Percentiles rank a stretch among this genome's conserved stretches.
Conservation (phyloP, 2,113 vertebrate genomes). For the Elaphurus davidianus region DNA sequence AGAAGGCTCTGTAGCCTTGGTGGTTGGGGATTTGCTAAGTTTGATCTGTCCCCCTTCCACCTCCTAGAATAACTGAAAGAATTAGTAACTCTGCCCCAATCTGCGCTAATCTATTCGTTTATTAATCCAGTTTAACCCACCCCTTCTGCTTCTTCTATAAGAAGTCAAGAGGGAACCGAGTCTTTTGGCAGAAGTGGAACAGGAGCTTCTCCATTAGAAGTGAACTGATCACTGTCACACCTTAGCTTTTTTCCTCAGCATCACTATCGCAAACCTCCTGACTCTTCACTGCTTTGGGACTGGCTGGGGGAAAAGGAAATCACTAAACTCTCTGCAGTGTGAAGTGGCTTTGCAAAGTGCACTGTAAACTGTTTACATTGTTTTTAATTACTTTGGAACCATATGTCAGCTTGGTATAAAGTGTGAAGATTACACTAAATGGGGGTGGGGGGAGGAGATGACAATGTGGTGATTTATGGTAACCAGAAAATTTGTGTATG, state of each 20-base stretch:
- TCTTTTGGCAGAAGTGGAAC: background rate
- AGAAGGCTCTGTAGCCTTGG: background rate
- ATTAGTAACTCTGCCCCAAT: background rate
- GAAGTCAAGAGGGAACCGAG: background rate
- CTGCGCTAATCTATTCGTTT: background rate
- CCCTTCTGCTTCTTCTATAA: background rate
- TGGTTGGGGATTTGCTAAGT: background rate
- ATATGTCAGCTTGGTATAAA: conserved; percentile 74
- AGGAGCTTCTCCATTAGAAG: background rate
- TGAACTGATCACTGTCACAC: background rate
- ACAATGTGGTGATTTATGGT: conserved; percentile 76
- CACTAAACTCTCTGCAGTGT: conserved; percentile 37
- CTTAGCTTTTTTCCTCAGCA: background rate
- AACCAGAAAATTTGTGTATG: conserved; percentile 72
- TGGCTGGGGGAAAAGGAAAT: conserved; percentile 36
- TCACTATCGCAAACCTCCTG: background rate
- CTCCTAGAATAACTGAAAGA: background rate
- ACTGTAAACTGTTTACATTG: conserved; percentile 72
- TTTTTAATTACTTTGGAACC: conserved; percentile 78
- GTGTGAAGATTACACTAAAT: conserved; percentile 53
- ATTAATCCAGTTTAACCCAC: background rate
- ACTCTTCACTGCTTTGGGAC: conserved; percentile 3
- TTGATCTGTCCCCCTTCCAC: background rate
- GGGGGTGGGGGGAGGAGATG: conserved; percentile 51
- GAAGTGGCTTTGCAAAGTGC: conserved; percentile 68